Evolutionary conservation across 2,888 invertebrate genomes (phyloP).

Genomic region (Oligia fasciuncula): DNA sequence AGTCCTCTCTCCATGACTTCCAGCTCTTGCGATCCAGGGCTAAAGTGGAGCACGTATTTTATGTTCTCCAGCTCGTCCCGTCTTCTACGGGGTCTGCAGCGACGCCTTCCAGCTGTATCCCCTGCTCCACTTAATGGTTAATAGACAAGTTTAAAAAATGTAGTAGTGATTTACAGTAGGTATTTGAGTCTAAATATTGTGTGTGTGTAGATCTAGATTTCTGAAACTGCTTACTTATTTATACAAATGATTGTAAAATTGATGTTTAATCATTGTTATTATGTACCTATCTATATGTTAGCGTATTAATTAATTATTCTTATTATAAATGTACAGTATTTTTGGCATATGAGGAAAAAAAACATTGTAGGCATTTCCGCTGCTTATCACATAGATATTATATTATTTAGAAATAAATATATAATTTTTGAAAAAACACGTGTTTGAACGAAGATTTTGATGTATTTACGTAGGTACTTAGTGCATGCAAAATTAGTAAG

Average conservation of each 20-base stretch:
- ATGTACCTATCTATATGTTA: background rate
- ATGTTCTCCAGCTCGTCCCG: too few species aligned
- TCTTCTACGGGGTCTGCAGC: too few species aligned
- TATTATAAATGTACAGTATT: constrained; percentile 13
- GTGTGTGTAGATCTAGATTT: background rate
- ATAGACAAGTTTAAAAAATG: too few species aligned
- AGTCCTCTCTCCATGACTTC: background rate
- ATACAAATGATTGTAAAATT: background rate
- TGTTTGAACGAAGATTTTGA: background rate
- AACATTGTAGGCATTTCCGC: background rate
- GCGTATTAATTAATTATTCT: background rate
- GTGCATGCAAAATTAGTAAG: background rate
- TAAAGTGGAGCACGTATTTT: too few species aligned
- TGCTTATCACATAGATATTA: background rate
- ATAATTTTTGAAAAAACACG: background rate
- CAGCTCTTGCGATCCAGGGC: background rate
- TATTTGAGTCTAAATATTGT: too few species aligned
- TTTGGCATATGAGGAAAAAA: background rate
- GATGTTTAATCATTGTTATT: background rate
- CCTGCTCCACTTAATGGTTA: too few species aligned
- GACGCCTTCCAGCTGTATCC: too few species aligned
- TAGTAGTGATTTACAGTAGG: too few species aligned
- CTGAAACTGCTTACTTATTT: background rate
- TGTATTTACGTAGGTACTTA: background rate
- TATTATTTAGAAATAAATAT: background rate